Base-by-base conservation (phyloP, 2,888 invertebrate genomes). In the Bruchidius siliquastri region DNA sequence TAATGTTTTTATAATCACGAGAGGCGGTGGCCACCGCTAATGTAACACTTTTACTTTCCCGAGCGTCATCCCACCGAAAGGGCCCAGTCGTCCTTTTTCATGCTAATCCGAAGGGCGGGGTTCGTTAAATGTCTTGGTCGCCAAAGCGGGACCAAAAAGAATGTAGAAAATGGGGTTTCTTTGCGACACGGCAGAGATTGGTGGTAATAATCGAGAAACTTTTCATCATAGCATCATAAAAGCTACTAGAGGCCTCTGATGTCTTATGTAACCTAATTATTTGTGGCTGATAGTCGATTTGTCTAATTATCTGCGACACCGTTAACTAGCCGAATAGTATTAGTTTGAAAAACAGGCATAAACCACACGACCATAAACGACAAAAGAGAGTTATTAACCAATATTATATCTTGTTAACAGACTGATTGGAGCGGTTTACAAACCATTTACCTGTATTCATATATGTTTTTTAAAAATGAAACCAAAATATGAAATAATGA, bases 1-100 rank as follows among this genome's bases (percentile, higher is more conserved):
- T 86, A 86, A 86, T 86, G 86, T 86, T 86, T 86, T 86, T 86
- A 86, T 86, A 86, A 86, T 86, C 85, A 86, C 82, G 81, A 81
- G 76, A 73, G 74, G 74, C 77, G 76, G 77, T 68, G 72, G 32
- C 74, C 78, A 74, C 79, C 80, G 80, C 81, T 82, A 82, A 81
- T 81, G 81, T 80, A 80, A 82, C 82, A 82, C 84, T 85, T 83
- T 84, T 83, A 83, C 83, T 84, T 82, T 84, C 80, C 81, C 82
- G 80, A 83, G 67, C 49, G 6, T 49, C 49, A 13, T 3, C 49
- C 18, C 49, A 49, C 49, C 49, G 49, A 49, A 49, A 49, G 49
- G 49, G 49, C 49, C 49, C 49, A 49, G 49, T 18, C 8, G 49
- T 18, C 49, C 49, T 49, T 49, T 49, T 49, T 49, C 49, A 49